Percentiles rank a stretch among this genome's conserved stretches.
These are phyloP conservation scores for Lucifuga dentata DNA, from an alignment of 2,113 vertebrate genomes.

Conservation along the genomic window DNA sequence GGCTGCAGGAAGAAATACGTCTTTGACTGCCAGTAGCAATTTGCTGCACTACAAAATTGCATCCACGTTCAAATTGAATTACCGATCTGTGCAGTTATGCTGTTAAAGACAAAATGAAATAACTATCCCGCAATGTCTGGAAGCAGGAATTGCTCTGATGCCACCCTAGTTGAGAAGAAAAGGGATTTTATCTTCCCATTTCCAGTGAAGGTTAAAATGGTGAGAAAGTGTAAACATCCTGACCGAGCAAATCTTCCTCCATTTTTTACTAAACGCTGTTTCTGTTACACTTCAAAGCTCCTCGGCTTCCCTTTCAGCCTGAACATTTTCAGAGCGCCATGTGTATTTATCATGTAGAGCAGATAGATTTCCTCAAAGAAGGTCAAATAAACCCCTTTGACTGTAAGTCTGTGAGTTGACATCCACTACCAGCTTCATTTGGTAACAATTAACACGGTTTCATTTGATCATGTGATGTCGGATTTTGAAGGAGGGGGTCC, in stretches of 20 bases:
- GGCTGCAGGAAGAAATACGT: conserved; percentile 63
- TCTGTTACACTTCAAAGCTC: conserved; percentile 38
- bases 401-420: conserved; percentile 33
- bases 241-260: conserved; percentile 43
- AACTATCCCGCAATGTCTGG: conserved; percentile 59
- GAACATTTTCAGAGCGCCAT: background rate
- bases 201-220: conserved; percentile 63
- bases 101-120: conserved; percentile 70
- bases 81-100: conserved; percentile 59
- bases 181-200: too few relatives aligned
- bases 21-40: conserved; percentile 61
- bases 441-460: conserved; percentile 71
- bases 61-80: conserved; percentile 71
- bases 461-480: conserved; percentile 59
- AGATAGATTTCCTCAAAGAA: conserved; percentile 48
- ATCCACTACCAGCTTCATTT: conserved; percentile 59
- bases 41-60: conserved; percentile 67
- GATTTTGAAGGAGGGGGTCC: conserved; percentile 35
- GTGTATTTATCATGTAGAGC: conserved; percentile 56
- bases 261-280: conserved; percentile 21
- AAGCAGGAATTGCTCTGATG: conserved; percentile 59
- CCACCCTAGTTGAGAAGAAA: conserved; percentile 66
- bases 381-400: conserved; percentile 56
- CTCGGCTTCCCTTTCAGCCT: conserved; percentile 36
- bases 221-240: conserved; percentile 68